These are phyloP conservation scores for Hipposideros larvatus DNA, from an alignment of 2,797 vertebrate species.

Conservation along the genomic window DNA sequence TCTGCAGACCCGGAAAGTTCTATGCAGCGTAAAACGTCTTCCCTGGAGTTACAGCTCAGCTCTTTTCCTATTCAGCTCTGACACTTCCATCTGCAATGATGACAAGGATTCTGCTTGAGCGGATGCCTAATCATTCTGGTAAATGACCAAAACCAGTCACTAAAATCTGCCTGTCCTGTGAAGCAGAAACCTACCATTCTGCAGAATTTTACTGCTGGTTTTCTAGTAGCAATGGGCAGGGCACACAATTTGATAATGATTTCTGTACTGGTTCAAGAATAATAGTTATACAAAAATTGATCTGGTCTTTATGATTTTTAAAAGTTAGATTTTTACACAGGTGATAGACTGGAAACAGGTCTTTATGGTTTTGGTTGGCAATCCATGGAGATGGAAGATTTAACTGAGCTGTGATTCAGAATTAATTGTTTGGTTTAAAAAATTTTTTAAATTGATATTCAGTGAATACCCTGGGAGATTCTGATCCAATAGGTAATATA, in stretches of 20 bases:
- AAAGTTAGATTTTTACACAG: not conserved
- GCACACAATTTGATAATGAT: not conserved
- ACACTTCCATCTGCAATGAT: not conserved
- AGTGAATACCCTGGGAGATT: not conserved
- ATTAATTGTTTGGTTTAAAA: constrained; percentile 22
- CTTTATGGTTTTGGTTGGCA: not conserved
- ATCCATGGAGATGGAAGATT: not conserved
- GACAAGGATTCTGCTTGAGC: not conserved
- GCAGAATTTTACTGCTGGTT: not conserved
- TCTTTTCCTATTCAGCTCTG: not conserved
- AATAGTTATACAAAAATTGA: not conserved
- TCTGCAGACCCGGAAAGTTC: not conserved
- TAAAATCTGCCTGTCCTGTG: not conserved
- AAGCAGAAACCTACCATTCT: not conserved
- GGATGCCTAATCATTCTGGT: not conserved
- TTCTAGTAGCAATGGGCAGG: not conserved
- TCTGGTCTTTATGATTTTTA: not conserved
- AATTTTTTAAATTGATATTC: not conserved
- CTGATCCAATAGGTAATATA: not conserved
- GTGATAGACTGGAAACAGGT: not conserved
- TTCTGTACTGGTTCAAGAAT: not conserved
- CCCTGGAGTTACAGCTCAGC: not conserved
- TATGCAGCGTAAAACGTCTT: not conserved
- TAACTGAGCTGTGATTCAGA: not conserved
- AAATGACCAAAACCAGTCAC: not conserved